Conservation (phyloP, 2,797 vertebrate genomes). For the Pelobates cultripes region DNA sequence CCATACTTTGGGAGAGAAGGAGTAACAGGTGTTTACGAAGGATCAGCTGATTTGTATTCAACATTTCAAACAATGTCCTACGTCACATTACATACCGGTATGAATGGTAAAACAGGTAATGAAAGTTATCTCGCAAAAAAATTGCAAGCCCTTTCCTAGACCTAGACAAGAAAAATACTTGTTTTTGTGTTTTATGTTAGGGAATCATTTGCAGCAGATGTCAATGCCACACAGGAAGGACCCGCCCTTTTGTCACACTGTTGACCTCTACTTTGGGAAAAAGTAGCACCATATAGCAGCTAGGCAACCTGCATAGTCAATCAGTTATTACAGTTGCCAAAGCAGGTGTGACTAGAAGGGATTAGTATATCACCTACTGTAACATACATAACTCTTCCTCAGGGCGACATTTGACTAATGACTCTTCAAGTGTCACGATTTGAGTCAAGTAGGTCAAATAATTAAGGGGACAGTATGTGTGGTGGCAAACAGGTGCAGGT, state of each 20-base stretch:
- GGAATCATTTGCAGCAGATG: slow-evolving; percentile 70
- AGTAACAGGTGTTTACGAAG: slow-evolving; percentile 73
- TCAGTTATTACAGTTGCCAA: slow-evolving; percentile 87
- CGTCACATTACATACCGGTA: slow-evolving; percentile 66
- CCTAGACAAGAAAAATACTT: neutral
- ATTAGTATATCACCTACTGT: slow-evolving; percentile 75
- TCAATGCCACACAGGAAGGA: slow-evolving; percentile 77
- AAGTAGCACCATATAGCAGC: slow-evolving; percentile 67
- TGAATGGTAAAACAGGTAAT: slow-evolving; percentile 45
- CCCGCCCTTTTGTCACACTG: slow-evolving; percentile 71
- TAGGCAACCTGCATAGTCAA: slow-evolving; percentile 81
- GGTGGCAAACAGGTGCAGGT: slow-evolving; percentile 78
- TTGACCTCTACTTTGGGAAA: slow-evolving; percentile 72
- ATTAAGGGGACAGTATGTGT: slow-evolving; percentile 74
- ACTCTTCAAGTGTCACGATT: slow-evolving; percentile 76
- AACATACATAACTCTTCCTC: slow-evolving; percentile 70
- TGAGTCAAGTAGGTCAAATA: slow-evolving; percentile 81
- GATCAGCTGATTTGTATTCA: slow-evolving; percentile 76
- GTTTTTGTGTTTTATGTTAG: slow-evolving; percentile 57
- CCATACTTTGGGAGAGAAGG: slow-evolving; percentile 58
- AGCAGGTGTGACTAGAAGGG: slow-evolving; percentile 84
- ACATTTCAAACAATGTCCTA: slow-evolving; percentile 73
- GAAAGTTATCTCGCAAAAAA: slow-evolving; percentile 60
- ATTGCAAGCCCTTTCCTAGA: slow-evolving; percentile 44
- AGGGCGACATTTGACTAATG: slow-evolving; percentile 78